A percentile compares a stretch with the other conserved stretches of the same genome.
phyloP scores from a whole-genome alignment of 2,888 invertebrate species.

The Aproaerema taeniolella region DNA sequence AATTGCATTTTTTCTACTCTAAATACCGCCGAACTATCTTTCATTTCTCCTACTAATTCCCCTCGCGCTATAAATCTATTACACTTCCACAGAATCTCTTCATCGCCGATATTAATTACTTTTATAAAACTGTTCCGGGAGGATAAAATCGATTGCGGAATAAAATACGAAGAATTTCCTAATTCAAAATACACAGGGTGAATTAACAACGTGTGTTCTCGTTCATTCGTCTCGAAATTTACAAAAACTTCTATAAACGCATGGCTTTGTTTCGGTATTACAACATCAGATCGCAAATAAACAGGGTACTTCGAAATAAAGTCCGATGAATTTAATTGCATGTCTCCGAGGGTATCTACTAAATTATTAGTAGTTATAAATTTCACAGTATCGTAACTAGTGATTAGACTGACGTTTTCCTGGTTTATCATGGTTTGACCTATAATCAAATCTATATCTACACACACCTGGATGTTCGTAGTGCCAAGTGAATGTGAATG shows the following conservation, averaged over 20 bases:
- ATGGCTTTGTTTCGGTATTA: neutral
- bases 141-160: neutral
- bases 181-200: neutral
- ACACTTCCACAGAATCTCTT: neutral
- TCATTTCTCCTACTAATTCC: neutral
- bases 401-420: conserved; percentile 3
- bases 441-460: conserved; percentile 9
- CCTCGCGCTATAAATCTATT: neutral
- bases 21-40: neutral
- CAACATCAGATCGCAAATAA: neutral
- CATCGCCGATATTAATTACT: neutral
- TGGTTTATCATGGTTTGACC: conserved; percentile 11
- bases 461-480: neutral
- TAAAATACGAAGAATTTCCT: neutral
- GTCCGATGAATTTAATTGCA: no score
- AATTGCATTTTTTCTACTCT: neutral
- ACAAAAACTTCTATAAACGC: neutral
- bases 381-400: neutral
- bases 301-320: neutral
- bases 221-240: neutral
- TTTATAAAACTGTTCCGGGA: neutral
- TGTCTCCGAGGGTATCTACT: no score
- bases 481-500: conserved; percentile 9
- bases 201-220: neutral
- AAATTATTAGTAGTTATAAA: no score